Percentiles rank a stretch among this genome's conserved stretches.
phyloP scores from a whole-genome alignment of 2,888 invertebrate species.

The Drosophila kanekoi region DNA sequence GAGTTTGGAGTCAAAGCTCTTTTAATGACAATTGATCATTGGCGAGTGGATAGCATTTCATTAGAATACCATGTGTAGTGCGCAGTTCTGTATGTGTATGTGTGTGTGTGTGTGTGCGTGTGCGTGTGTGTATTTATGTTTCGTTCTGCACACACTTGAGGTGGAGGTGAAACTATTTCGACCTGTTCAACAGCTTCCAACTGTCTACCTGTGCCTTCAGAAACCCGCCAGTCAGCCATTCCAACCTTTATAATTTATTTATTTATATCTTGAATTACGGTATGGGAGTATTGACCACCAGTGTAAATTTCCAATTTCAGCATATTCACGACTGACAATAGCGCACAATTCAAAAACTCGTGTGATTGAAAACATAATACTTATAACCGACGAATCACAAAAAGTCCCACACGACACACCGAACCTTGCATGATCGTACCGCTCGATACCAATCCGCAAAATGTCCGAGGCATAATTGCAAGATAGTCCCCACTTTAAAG shows the following conservation, averaged over 20 bases:
- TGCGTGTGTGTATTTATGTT: conserved; percentile 48
- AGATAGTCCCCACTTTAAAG: no score
- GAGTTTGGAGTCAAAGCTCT: conserved; percentile 82
- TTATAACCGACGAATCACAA: conserved; percentile 40
- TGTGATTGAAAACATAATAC: conserved; percentile 69
- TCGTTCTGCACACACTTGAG: conserved; percentile 69
- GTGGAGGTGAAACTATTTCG: conserved; percentile 78
- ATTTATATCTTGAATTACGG: conserved; percentile 79
- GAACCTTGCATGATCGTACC: not conserved
- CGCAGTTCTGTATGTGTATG: conserved; percentile 35
- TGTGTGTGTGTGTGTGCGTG: conserved; percentile 12
- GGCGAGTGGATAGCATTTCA: conserved; percentile 83
- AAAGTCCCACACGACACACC: conserved; percentile 4
- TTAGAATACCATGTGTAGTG: conserved; percentile 77
- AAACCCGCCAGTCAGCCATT: conserved; percentile 69
- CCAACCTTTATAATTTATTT: conserved; percentile 78
- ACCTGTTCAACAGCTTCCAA: conserved; percentile 81
- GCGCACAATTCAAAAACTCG: conserved; percentile 66
- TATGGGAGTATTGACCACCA: conserved; percentile 83
- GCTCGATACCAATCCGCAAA: not conserved
- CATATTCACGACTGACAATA: conserved; percentile 78
- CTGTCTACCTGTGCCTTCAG: conserved; percentile 67
- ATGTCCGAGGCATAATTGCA: no score
- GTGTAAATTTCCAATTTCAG: conserved; percentile 80
- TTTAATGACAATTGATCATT: conserved; percentile 84